phyloP scores from a whole-genome alignment of 1,140 invertebrate species.

The Pseudomyrmex pallidus region DNA sequence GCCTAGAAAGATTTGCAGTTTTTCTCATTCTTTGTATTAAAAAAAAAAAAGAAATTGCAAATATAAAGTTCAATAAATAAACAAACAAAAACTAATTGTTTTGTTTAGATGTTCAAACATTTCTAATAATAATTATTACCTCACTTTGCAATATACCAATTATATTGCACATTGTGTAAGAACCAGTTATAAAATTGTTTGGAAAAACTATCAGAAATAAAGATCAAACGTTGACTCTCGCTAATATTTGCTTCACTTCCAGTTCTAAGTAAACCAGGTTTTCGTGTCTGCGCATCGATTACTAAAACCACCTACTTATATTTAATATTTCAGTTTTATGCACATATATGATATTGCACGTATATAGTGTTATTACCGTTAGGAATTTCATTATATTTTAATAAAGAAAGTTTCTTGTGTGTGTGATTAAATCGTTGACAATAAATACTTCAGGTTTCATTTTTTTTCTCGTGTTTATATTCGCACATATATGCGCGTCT shows the following conservation, averaged over 20 bases:
- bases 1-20: constrained; percentile 31
- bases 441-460: constrained; percentile 4
- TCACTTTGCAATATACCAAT: background rate
- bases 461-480: background rate
- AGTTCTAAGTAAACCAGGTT: background rate
- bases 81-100: background rate
- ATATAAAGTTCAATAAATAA: background rate
- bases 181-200: background rate
- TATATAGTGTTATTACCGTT: too few relatives aligned
- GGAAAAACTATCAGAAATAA: background rate
- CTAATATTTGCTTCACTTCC: constrained; percentile 3
- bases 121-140: background rate
- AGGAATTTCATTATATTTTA: background rate
- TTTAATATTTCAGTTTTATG: background rate
- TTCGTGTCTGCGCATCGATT: background rate
- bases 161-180: background rate
- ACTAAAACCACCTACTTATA: background rate
- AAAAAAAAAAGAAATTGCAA: background rate
- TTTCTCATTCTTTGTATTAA: background rate
- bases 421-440: too few relatives aligned
- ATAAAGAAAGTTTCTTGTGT: background rate
- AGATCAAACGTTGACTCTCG: background rate
- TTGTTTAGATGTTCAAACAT: background rate
- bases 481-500: background rate
- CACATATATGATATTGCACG: background rate